A percentile compares a stretch with the other conserved stretches of the same genome.
These are phyloP conservation scores for Dexiosoma caninum DNA, from an alignment of 2,888 invertebrate species.

Conservation along the genomic window DNA sequence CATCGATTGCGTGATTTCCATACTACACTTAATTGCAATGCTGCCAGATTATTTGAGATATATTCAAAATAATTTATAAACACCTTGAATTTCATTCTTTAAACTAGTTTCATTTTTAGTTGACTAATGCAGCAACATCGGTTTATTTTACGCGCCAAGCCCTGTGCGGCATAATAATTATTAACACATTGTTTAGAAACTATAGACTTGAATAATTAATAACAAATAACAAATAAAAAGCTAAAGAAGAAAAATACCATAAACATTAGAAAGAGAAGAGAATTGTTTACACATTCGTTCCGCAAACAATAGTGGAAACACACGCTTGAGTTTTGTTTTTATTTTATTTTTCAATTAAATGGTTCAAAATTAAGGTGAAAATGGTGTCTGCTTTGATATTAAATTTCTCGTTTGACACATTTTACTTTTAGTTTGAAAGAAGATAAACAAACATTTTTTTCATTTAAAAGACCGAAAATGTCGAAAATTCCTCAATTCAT, in stretches of 20 bases:
- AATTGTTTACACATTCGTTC: no score
- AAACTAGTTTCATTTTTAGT: neutral
- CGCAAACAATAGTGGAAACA: neutral
- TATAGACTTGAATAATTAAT: constrained; percentile 30
- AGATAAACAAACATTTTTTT: neutral
- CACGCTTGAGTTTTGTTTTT: neutral
- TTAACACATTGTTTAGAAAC: neutral
- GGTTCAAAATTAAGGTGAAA: neutral
- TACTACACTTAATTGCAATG: neutral
- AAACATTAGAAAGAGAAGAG: no score
- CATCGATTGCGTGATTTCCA: neutral
- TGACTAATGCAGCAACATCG: neutral
- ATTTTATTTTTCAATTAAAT: neutral
- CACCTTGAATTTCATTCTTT: constrained; percentile 4
- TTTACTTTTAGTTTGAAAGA: neutral
- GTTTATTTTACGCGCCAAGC: constrained; percentile 12
- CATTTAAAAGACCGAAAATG: no score
- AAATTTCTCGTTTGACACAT: constrained; percentile 14
- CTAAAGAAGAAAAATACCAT: no score
- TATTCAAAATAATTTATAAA: neutral
- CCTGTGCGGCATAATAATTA: constrained; percentile 32
- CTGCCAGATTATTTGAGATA: neutral
- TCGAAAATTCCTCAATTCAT: no score
- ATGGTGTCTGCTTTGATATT: constrained; percentile 32
- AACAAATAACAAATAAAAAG: neutral